Evolutionary conservation across 2,113 vertebrate genomes (phyloP), one percentile per base, ranked within the genome.

Genomic region (Pollimyrus isidori): DNA sequence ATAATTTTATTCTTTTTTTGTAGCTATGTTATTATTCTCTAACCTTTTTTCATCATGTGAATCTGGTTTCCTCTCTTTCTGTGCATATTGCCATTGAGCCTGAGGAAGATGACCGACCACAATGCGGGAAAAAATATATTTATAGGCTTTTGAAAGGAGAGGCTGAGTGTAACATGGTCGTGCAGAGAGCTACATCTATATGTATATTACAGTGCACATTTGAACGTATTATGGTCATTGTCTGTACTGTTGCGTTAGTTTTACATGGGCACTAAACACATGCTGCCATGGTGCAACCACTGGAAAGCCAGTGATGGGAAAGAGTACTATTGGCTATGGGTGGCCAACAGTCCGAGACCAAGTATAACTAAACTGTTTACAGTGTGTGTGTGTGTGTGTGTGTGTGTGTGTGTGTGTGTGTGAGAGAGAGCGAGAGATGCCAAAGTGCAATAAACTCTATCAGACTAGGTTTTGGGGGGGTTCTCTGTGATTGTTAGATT

Each of bases 361-460:
- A 88, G 88, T 39, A 26, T 21, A 58, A 46, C 35, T 84, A 21
- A 82, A 58, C 7, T 45, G 52, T 89, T 89, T 89, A 85, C 52
- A 30, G 2, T 83, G 30, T 50, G 76, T 58, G 30, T 42, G 88
- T 69, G 23, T 69, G 58, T 69, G 65, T 82, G 69, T 82, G 65
- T 80, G 48, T 88, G 69, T 52, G 42, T 88, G 87, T 80, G 46
- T 52, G 65, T 35, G 46, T 88, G 62, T 76, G 46, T 52, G 65
- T 35, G 46, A 80, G 62, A 50, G 46, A 11, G 26, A 35, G 58
- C 21, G 80, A 3, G n/a, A 85, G 45, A 85, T 10, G 10, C 83
- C 49, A 80, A 82, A 53, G 88, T 89, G 88, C 88, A 89, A 89
- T 89, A 89, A 42, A 65, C 46, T 80, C n/a, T n/a, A n/a, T n/a